A percentile compares a stretch with the other conserved stretches of the same genome.
These are phyloP conservation scores for Tiliqua scincoides DNA, from an alignment of 2,113 vertebrate species.

Conservation along the genomic window DNA sequence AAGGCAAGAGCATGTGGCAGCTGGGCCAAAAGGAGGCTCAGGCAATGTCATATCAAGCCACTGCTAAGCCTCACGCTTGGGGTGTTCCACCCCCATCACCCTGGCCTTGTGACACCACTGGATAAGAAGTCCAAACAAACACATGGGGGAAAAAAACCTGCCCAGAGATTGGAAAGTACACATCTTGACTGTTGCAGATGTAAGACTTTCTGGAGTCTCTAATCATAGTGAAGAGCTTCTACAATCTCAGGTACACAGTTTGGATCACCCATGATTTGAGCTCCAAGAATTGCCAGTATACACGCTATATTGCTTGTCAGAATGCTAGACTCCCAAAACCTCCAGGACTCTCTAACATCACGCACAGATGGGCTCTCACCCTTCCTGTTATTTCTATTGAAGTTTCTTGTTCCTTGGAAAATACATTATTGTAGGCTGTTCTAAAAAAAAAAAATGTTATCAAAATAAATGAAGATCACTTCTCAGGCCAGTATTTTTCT, in stretches of 20 bases:
- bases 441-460: constrained; percentile 10
- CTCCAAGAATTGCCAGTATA: background rate
- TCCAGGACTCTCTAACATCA: background rate
- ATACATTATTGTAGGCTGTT: background rate
- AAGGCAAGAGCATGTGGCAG: too few relatives aligned
- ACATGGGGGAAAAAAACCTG: too few relatives aligned
- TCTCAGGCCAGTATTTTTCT: constrained; percentile 23
- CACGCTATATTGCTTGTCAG: background rate
- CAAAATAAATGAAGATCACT: constrained; percentile 15
- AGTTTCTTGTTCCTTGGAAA: background rate
- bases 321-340: background rate
- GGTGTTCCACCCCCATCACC: too few relatives aligned
- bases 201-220: background rate
- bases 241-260: background rate
- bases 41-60: too few relatives aligned
- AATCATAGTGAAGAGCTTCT: background rate
- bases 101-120: too few relatives aligned
- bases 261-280: background rate
- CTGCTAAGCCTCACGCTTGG: too few relatives aligned
- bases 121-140: background rate
- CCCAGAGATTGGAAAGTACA: too few relatives aligned
- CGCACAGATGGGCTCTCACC: background rate
- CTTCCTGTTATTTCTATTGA: background rate
- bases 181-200: background rate
- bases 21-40: too few relatives aligned